phyloP scores from a whole-genome alignment of 2,888 invertebrate species.

The Bellardia bayeri region DNA sequence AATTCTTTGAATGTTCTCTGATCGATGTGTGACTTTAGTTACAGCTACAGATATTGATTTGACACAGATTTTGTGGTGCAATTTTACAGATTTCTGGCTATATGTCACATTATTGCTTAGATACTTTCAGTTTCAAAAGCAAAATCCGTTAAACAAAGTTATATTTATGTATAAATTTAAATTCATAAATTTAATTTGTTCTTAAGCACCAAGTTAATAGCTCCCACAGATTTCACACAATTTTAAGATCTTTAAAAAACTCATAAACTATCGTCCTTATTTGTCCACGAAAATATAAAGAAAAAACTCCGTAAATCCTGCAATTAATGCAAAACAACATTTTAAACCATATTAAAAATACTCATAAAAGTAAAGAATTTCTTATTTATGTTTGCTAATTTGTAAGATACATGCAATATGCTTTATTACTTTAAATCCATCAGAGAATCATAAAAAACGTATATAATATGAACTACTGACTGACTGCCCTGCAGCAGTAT shows the following conservation, averaged over 20 bases:
- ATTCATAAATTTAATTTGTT: neutral
- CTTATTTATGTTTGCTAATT: neutral
- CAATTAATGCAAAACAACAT: conserved; percentile 26
- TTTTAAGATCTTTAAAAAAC: neutral
- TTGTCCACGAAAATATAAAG: neutral
- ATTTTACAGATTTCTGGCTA: too few species aligned
- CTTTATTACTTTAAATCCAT: conserved; percentile 50
- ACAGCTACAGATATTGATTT: too few species aligned
- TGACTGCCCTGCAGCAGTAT: conserved; percentile 58
- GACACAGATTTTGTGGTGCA: too few species aligned
- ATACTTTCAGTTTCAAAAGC: too few species aligned
- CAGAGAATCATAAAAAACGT: conserved; percentile 36
- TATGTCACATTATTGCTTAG: too few species aligned
- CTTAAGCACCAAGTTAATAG: neutral
- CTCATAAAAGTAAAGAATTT: neutral
- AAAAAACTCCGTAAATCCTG: conserved; percentile 7
- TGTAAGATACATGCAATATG: conserved; percentile 24
- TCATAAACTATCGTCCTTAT: neutral
- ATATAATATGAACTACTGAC: conserved; percentile 67
- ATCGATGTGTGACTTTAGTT: too few species aligned
- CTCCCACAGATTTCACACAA: neutral
- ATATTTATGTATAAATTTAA: neutral
- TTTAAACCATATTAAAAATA: conserved; percentile 10
- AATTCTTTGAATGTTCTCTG: too few species aligned
- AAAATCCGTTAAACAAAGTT: neutral